A percentile compares a stretch with the other conserved stretches of the same genome.
phyloP scores from a whole-genome alignment of 2,888 invertebrate genomes.

The Aphidoletes aphidimyza region DNA sequence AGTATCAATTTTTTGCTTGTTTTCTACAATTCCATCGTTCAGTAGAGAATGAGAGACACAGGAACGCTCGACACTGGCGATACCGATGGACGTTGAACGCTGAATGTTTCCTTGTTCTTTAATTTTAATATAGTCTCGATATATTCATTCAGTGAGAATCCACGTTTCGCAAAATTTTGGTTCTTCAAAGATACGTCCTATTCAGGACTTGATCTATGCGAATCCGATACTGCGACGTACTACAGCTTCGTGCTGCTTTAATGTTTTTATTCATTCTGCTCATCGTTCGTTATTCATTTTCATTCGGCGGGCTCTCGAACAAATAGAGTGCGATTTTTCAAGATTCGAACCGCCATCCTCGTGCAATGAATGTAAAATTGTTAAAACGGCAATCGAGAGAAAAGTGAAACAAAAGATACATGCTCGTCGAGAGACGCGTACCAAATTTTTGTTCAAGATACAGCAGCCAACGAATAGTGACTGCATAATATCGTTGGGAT shows the following conservation, averaged over 20 bases:
- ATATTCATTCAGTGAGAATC: background rate
- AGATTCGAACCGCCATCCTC: conserved; percentile 15
- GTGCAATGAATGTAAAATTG: background rate
- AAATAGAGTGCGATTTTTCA: conserved; percentile 17
- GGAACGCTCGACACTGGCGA: no score
- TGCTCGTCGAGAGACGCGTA: background rate
- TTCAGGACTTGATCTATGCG: background rate
- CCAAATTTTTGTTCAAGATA: conserved; percentile 3
- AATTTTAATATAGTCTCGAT: background rate
- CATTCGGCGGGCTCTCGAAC: background rate
- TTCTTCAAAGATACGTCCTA: background rate
- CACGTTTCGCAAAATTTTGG: background rate
- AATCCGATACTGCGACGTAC: background rate
- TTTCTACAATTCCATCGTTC: background rate
- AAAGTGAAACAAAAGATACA: background rate
- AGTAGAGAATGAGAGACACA: background rate
- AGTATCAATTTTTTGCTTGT: conserved; percentile 45
- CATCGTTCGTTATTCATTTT: conserved; percentile 22
- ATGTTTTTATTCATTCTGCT: conserved; percentile 46
- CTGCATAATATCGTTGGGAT: conserved; percentile 6
- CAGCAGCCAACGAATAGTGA: background rate
- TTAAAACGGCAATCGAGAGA: background rate
- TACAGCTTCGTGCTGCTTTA: background rate
- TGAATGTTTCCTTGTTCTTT: background rate
- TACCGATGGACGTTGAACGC: background rate